A percentile compares a stretch with the other conserved stretches of the same genome.
Conservation (phyloP, 2,888 invertebrate genomes). For the Caenorhabditis doughertyi region DNA sequence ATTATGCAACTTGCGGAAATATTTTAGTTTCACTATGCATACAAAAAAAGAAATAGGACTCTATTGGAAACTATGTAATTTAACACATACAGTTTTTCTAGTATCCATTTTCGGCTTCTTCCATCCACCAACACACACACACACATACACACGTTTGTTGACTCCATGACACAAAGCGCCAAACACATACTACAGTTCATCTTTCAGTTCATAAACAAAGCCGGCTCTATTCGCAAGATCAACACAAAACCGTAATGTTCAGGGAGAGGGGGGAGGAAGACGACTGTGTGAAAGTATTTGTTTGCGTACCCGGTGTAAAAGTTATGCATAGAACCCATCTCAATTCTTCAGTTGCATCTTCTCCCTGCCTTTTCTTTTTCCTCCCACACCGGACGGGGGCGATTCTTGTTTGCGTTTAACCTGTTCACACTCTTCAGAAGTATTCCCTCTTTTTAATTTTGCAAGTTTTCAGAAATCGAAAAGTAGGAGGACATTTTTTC, state of each 20-base stretch:
- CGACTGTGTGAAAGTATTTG: conserved; percentile 34
- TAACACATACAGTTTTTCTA: background rate
- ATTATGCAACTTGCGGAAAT: background rate
- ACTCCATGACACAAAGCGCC: background rate
- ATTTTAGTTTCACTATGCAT: background rate
- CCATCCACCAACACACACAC: too few relatives aligned
- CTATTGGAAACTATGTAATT: background rate
- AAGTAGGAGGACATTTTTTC: background rate
- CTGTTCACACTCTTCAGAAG: conserved; percentile 34
- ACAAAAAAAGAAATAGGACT: background rate
- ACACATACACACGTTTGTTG: background rate
- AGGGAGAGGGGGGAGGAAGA: too few relatives aligned
- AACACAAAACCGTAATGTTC: conserved; percentile 35
- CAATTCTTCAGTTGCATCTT: background rate
- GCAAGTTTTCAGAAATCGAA: conserved; percentile 19
- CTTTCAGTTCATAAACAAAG: conserved; percentile 42
- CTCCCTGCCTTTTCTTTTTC: background rate
- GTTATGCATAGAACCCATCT: conserved; percentile 27
- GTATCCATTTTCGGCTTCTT: too few relatives aligned
- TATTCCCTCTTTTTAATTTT: too few relatives aligned
- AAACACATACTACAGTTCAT: conserved; percentile 28
- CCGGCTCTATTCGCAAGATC: conserved; percentile 38
- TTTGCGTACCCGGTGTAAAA: conserved; percentile 42
- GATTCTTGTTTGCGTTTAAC: conserved; percentile 39
- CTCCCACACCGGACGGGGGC: conserved; percentile 5